Percentiles rank a stretch among this genome's conserved stretches.
Conservation (phyloP, 92 coral and sea anemone species). For the Porites cylindrica region DNA sequence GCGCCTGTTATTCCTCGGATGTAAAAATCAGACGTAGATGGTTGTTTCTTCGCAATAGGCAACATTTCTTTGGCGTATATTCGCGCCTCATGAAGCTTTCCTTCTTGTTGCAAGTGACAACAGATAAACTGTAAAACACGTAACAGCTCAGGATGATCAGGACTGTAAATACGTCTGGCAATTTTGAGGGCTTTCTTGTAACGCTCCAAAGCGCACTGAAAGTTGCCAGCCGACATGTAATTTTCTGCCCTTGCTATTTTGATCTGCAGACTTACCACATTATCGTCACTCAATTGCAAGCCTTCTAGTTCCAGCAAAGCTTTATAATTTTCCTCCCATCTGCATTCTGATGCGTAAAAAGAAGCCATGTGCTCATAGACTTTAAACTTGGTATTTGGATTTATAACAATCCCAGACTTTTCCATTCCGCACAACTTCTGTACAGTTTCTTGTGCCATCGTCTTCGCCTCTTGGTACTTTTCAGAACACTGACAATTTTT, state of each 20-base stretch:
- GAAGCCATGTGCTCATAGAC: conserved; percentile 9
- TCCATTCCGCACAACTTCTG: background rate
- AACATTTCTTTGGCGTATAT: conserved; percentile 4
- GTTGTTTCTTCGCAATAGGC: background rate
- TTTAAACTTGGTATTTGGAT: background rate
- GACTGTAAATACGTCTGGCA: conserved; percentile 3
- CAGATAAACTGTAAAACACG: background rate
- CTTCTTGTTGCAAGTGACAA: background rate
- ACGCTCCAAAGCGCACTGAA: background rate
- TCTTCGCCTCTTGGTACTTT: background rate
- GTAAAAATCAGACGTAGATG: background rate
- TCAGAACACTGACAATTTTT: too few relatives aligned
- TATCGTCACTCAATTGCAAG: background rate
- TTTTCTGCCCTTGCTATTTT: conserved; percentile 3
- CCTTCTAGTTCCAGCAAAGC: background rate
- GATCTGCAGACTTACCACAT: background rate
- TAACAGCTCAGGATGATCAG: background rate
- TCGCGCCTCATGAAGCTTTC: background rate
- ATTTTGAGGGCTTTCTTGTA: background rate
- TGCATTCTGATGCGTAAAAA: background rate
- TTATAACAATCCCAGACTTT: background rate
- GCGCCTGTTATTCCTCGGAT: background rate
- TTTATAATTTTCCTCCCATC: conserved; percentile 15
- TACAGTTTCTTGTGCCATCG: background rate
- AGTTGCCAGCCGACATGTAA: background rate